Base-by-base conservation (phyloP, 2,888 invertebrate species). In the Leucania comma region DNA sequence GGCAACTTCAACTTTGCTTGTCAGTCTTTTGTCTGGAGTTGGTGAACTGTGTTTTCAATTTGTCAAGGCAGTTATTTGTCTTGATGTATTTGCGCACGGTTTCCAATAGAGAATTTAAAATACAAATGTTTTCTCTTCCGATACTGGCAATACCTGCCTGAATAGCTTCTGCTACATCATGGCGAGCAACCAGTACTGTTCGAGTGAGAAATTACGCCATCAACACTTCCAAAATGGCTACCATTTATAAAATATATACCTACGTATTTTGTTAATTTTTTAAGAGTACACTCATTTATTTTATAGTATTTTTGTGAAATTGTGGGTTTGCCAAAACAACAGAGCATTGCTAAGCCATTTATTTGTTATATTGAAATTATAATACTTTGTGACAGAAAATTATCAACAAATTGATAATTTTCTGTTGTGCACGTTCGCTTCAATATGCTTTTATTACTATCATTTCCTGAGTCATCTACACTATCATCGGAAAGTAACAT, bases 391-490 rank as follows among this genome's bases (percentile, higher is more conserved):
- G 24, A 26, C 46, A 71, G 3, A 46, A 56, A 57, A 38, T 70
- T 82, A 80, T 80, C 74, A 68, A 64, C 29, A 56, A 57, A 46
- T n/a, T n/a, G n/a, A n/a, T n/a, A n/a, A n/a, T n/a, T n/a, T n/a
- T n/a, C n/a, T n/a, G n/a, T n/a, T n/a, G n/a, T 51, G 82, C 82
- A 82, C 81, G 84, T 42, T 46, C 10, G 46, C 32, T 59, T 10
- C 35, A 60, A 46, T 61, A 14, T 38, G 60, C 56, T 58, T 54
- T 38, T 22, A 24, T 20, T 38, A 42, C 61, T 81, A 57, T 71
- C 66, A 58, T 46, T 54, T 81, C 63, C 78, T 64, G 77, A 14
- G 32, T 24, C 12, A 46, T 46, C 8, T n/a, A 50, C n/a, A n/a
- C n/a, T 73, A 62, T 79, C 61, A 66, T 57, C 35, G 38, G 46